These are phyloP conservation scores for Alaudala cheleensis DNA, from an alignment of 2,113 vertebrate genomes.

Conservation along the genomic window DNA sequence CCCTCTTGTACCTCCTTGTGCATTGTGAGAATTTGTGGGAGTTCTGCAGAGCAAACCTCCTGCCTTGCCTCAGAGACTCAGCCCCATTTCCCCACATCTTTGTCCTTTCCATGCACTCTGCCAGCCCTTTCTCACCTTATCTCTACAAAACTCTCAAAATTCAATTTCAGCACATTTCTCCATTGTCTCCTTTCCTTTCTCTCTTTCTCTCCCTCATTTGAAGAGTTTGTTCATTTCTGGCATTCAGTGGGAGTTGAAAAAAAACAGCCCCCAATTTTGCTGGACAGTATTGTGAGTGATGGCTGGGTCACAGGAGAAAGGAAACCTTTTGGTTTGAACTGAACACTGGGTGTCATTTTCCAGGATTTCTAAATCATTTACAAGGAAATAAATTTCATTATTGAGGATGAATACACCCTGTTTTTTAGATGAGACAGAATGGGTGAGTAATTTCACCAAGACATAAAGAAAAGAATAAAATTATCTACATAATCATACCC, in stretches of 20 bases:
- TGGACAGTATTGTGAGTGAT: background rate
- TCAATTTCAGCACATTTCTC: background rate
- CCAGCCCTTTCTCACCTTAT: background rate
- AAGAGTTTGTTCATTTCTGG: background rate
- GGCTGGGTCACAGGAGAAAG: background rate
- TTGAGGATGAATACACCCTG: background rate
- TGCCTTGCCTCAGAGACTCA: rapidly evolving
- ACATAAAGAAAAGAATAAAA: background rate
- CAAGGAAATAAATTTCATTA: background rate
- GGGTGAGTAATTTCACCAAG: background rate
- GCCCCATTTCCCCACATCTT: rapidly evolving
- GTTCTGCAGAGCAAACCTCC: background rate
- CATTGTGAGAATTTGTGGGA: background rate
- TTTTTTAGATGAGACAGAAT: background rate
- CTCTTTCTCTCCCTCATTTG: background rate
- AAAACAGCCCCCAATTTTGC: background rate
- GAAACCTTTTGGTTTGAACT: background rate
- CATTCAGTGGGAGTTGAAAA: background rate
- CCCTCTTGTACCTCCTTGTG: rapidly evolving
- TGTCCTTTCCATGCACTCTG: rapidly evolving
- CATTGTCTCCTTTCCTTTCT: background rate
- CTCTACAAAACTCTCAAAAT: background rate
- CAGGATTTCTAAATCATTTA: background rate
- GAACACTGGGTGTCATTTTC: background rate
- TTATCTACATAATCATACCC: background rate